A percentile compares a stretch with the other conserved stretches of the same genome.
Evolutionary conservation across 2,797 vertebrate genomes (phyloP).

Genomic region (Spatula clypeata): DNA sequence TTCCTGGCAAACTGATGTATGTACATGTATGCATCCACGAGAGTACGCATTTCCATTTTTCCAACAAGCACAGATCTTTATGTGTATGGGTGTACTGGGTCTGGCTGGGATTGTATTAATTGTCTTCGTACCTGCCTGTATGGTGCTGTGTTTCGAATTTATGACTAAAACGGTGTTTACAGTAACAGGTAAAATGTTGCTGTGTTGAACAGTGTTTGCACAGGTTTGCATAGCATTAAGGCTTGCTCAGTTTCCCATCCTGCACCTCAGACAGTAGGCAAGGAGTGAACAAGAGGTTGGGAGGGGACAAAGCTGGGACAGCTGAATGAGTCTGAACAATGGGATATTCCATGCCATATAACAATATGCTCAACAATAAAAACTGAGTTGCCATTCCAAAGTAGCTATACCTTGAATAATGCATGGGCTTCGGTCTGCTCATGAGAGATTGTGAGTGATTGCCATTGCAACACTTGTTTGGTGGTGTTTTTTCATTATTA

Average conservation of each 20-base stretch:
- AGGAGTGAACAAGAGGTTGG: neutral
- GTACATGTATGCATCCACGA: fast-evolving
- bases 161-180: neutral
- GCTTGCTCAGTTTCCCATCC: neutral
- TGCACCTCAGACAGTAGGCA: neutral
- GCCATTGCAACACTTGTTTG: neutral
- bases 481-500: neutral
- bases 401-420: neutral
- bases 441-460: neutral
- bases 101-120: neutral
- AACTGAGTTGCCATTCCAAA: neutral
- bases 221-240: neutral
- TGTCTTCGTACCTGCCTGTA: neutral
- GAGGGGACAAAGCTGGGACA: neutral
- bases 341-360: neutral
- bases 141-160: neutral
- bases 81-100: neutral
- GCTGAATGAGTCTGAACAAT: neutral
- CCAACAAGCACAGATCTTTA: neutral
- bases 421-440: neutral
- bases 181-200: too few species aligned
- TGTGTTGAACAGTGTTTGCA: too few species aligned
- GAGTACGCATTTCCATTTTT: neutral
- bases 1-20: neutral
- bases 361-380: neutral